A percentile compares a stretch with the other conserved stretches of the same genome.
Conservation (phyloP, 2,888 invertebrate genomes). For the Rotaria sp. region DNA sequence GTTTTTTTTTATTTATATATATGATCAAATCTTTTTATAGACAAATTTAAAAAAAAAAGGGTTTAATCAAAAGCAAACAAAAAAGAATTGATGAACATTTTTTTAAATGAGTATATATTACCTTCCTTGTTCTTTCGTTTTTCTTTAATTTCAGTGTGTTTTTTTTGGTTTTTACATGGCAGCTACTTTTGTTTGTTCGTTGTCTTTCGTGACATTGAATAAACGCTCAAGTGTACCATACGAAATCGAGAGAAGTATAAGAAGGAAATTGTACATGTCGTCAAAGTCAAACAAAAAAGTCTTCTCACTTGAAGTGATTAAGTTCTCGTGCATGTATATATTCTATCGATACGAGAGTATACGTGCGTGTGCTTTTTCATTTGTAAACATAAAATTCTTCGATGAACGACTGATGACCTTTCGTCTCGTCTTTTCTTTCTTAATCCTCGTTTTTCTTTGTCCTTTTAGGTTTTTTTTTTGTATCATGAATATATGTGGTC, state of each 20-base stretch:
- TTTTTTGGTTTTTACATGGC: no score
- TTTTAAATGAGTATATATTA: not conserved
- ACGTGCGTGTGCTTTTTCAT: not conserved
- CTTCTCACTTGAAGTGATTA: slow-evolving; percentile 11
- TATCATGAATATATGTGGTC: not conserved
- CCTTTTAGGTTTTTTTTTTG: not conserved
- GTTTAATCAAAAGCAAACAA: no score
- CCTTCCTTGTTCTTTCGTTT: not conserved
- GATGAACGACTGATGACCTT: not conserved
- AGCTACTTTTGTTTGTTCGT: no score
- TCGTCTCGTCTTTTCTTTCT: not conserved
- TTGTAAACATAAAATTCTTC: slow-evolving; percentile 5
- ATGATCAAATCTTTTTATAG: not conserved
- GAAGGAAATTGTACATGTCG: not conserved
- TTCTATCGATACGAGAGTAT: not conserved
- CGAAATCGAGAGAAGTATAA: not conserved
- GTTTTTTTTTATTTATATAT: not conserved
- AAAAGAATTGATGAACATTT: not conserved
- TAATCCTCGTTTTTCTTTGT: not conserved
- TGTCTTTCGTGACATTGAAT: not conserved
- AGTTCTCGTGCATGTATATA: not conserved
- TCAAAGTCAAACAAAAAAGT: not conserved
- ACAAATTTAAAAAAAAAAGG: no score
- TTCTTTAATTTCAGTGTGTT: not conserved
- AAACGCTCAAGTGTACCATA: not conserved